These are phyloP conservation scores for Zaprionus africanus DNA, from an alignment of 1,140 invertebrate species.

Conservation along the genomic window DNA sequence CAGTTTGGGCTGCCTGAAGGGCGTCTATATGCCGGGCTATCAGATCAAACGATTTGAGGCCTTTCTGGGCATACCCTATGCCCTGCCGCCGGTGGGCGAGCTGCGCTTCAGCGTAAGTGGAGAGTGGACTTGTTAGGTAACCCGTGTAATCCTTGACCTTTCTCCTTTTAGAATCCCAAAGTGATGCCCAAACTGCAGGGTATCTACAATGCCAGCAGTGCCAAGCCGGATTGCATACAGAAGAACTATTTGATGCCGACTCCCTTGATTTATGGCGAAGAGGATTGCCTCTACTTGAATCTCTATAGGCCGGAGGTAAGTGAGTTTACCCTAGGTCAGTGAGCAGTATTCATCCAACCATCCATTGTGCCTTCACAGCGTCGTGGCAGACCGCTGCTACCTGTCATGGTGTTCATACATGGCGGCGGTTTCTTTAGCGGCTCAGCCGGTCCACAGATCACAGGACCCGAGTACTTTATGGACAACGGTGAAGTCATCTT, in stretches of 20 bases:
- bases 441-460: conserved; percentile 57
- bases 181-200: conserved; percentile 56
- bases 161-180: conserved; percentile 69
- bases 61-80: conserved; percentile 81
- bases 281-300: conserved; percentile 88
- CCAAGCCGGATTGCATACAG: conserved; percentile 75
- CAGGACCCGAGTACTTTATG: conserved; percentile 85
- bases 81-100: conserved; percentile 70
- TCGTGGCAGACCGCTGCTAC: conserved; percentile 42
- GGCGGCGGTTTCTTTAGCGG: conserved; percentile 85
- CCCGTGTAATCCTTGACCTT: neutral
- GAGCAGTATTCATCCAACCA: neutral
- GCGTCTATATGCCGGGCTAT: conserved; percentile 62
- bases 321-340: neutral
- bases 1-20: conserved; percentile 66
- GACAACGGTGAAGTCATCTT: conserved; percentile 73
- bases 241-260: conserved; percentile 79
- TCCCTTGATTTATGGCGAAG: conserved; percentile 75
- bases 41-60: conserved; percentile 67
- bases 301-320: conserved; percentile 86
- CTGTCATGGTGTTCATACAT: conserved; percentile 85
- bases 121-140: neutral
- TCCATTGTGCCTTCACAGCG: neutral
- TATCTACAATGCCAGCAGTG: conserved; percentile 60
- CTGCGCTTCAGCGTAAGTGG: conserved; percentile 72